Evolutionary conservation across 2,888 invertebrate species (phyloP), one percentile per base, ranked within the genome.

Genomic region (Philereme transversata): DNA sequence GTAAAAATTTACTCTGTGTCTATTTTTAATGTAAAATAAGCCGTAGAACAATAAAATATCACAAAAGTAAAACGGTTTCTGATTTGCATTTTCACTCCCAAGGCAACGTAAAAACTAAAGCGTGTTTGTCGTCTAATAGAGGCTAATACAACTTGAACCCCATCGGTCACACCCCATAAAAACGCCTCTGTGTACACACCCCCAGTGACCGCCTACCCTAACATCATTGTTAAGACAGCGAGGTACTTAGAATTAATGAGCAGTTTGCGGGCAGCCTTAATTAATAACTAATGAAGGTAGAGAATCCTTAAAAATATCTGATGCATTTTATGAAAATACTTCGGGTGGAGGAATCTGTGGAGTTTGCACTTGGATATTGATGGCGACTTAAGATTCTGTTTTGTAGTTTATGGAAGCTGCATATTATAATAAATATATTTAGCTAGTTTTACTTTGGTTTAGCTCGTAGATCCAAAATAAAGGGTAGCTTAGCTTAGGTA

Each of bases 161-260:
- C 38, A 55, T 56, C 57, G 53, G 63, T 65, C 48, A 44, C 43
- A 52, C 46, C 57, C 55, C 40, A 65, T 55, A 70, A 65, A 62
- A 64, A 54, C 47, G 36, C 9, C 44, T 45, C 52, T 64, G 59
- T 67, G 58, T 44, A 44, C 33, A 44, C 22, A 59, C 66, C 58
- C 70, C 64, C 55, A 71, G 64, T 70, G 67, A 62, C 64, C 64
- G 68, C 48, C 45, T 45, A 70, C 70, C 69, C 68, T 68, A 71
- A 77, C 67, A 61, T 66, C 71, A 76, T 78, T 79, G 76, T 77
- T 75, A 81, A 79, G 75, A 70, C 79, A 70, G 74, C 79, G 82
- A 79, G 75, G 66, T 73, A 71, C 74, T 76, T 69, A 80, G 86
- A 83, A 86, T 86, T 85, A 85, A 87, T 84, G 82, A 86, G 78